Evolutionary conservation across 2,797 vertebrate species (phyloP).

Genomic region (Cirrhinus mrigala): DNA sequence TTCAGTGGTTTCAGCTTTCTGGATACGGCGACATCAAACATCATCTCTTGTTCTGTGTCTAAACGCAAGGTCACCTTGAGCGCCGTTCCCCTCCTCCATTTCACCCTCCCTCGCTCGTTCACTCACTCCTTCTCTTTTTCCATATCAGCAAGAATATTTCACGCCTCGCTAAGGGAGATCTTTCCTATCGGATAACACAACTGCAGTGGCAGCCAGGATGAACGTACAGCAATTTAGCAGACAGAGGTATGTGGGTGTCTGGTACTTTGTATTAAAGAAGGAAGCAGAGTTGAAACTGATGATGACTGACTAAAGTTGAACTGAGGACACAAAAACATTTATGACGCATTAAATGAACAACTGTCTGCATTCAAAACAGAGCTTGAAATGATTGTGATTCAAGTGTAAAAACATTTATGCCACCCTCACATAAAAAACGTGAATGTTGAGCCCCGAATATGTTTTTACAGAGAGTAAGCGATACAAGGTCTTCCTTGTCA

Average conservation of each 20-base stretch:
- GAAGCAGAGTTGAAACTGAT: background rate
- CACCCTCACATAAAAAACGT: background rate
- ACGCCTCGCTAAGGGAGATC: slow-evolving; percentile 51
- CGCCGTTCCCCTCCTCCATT: slow-evolving; percentile 39
- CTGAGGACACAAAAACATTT: slow-evolving; percentile 22
- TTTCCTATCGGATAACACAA: slow-evolving; percentile 54
- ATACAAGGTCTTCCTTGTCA: slow-evolving; percentile 60
- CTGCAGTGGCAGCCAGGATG: slow-evolving; percentile 43
- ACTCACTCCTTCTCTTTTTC: slow-evolving; percentile 16
- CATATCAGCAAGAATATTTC: slow-evolving; percentile 60
- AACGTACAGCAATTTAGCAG: slow-evolving; percentile 37
- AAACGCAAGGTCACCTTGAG: slow-evolving; percentile 67
- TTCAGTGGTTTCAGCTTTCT: slow-evolving; percentile 9
- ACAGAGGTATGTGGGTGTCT: slow-evolving; percentile 14
- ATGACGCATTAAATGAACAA: slow-evolving; percentile 4
- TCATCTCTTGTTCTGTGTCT: slow-evolving; percentile 54
- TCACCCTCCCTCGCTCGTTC: slow-evolving; percentile 34
- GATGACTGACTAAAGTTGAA: slow-evolving; percentile 14
- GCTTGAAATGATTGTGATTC: background rate
- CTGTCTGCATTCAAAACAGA: background rate
- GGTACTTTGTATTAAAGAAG: background rate
- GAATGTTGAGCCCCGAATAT: background rate
- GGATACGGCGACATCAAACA: slow-evolving; percentile 6
- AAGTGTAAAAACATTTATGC: background rate
- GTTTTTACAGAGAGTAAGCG: slow-evolving; percentile 24